A percentile compares a stretch with the other conserved stretches of the same genome.
Evolutionary conservation across 1,140 invertebrate genomes (phyloP).

Genomic region (Ceratosolen fusciceps): DNA sequence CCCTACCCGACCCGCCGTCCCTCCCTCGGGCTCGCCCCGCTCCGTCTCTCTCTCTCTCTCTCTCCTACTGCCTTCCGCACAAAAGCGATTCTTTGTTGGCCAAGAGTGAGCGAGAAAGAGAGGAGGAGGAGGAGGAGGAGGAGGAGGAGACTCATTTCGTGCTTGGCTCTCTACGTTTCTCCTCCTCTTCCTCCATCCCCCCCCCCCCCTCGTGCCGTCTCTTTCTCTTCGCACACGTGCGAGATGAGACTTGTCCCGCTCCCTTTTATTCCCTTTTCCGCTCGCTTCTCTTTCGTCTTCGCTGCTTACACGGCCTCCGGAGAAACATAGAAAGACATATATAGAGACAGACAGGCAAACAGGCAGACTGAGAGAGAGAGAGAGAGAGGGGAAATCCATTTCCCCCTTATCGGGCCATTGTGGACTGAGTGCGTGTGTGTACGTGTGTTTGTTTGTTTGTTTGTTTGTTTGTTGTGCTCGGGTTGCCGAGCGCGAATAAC

Average conservation of each 20-base stretch:
- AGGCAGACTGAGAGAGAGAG: background rate
- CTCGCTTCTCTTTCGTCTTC: background rate
- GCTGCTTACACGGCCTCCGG: background rate
- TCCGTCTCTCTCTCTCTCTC: background rate
- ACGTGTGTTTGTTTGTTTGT: too few relatives aligned
- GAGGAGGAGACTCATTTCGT: background rate
- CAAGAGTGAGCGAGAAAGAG: background rate
- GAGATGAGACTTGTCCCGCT: conserved; percentile 8
- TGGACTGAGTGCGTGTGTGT: conserved; percentile 18
- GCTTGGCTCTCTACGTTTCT: background rate
- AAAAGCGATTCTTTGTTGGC: conserved; percentile 23
- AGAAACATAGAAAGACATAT: too few relatives aligned
- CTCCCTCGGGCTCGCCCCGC: background rate
- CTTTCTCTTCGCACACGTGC: conserved; percentile 1
- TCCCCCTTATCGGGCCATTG: conserved; percentile 41
- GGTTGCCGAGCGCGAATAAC: conserved; percentile 21
- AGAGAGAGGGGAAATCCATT: conserved; percentile 23
- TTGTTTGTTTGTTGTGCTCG: conserved; percentile 40
- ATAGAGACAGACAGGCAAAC: background rate
- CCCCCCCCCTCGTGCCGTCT: too few relatives aligned
- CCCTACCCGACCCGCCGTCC: background rate
- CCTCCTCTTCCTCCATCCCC: background rate
- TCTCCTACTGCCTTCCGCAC: background rate
- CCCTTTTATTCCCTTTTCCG: conserved; percentile 11
- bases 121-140: background rate